Conservation (phyloP, 2,797 vertebrate genomes). For the Pangasius djambal region DNA sequence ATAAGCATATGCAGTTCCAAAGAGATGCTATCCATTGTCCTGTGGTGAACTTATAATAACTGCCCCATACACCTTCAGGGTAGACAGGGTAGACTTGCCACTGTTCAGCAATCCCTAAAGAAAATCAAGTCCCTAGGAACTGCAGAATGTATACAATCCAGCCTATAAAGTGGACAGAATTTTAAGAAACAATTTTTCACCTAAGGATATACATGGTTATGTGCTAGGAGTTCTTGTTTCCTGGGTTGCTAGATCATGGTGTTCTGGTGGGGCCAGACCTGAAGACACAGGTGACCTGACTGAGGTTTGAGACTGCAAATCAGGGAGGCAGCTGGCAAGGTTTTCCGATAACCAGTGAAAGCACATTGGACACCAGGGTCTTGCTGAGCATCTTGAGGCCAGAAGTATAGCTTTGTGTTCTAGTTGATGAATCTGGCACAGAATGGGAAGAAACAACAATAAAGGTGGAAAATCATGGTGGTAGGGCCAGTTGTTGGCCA, state of each 20-base stretch:
- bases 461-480: not conserved
- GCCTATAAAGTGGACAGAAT: not conserved
- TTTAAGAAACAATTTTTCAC: not conserved
- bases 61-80: not conserved
- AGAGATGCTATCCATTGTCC: not conserved
- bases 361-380: not conserved
- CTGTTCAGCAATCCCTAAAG: not conserved
- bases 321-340: not conserved
- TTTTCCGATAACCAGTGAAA: not conserved
- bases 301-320: not conserved
- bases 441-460: not conserved
- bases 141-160: not conserved
- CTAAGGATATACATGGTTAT: not conserved
- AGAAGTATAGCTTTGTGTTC: not conserved
- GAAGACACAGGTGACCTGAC: not conserved
- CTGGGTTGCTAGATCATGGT: not conserved
- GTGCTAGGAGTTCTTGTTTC: not conserved
- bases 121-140: not conserved
- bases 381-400: not conserved
- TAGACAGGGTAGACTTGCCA: not conserved
- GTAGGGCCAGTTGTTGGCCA: not conserved
- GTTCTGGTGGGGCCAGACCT: not conserved
- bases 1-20: not conserved
- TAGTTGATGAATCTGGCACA: not conserved
- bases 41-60: not conserved